phyloP scores from a whole-genome alignment of 2,888 invertebrate genomes.

The Brachyptera putata region DNA sequence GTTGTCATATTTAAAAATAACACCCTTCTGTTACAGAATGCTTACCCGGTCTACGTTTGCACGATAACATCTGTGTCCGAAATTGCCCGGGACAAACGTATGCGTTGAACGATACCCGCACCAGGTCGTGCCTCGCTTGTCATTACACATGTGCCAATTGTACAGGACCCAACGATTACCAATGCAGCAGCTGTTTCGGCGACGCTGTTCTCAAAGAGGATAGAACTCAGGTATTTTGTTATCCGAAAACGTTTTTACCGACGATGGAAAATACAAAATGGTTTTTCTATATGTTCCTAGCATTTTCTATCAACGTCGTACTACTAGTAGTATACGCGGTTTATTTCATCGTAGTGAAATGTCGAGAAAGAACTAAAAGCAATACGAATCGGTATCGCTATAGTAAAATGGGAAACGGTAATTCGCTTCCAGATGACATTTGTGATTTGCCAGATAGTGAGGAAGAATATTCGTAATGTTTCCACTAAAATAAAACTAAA shows the following conservation, averaged over 20 bases:
- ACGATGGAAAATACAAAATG: constrained; percentile 48
- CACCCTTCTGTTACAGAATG: constrained; percentile 68
- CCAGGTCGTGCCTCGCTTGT: constrained; percentile 55
- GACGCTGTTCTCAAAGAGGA: constrained; percentile 51
- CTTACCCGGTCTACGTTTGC: constrained; percentile 55
- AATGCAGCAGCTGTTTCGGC: constrained; percentile 63
- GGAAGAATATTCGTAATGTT: background rate
- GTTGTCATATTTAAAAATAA: no score
- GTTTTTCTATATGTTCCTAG: constrained; percentile 49
- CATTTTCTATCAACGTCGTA: constrained; percentile 45
- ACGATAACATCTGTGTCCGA: constrained; percentile 56
- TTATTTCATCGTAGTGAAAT: constrained; percentile 30
- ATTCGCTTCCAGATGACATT: background rate
- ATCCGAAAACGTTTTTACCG: constrained; percentile 48
- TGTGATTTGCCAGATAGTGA: background rate
- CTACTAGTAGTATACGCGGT: constrained; percentile 38
- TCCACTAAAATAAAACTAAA: no score
- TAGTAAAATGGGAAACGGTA: constrained; percentile 13
- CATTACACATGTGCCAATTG: constrained; percentile 73
- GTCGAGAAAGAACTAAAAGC: background rate
- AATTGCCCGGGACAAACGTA: constrained; percentile 50
- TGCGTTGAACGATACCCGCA: constrained; percentile 23
- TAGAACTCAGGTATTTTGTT: constrained; percentile 47
- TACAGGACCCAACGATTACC: constrained; percentile 61
- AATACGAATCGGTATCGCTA: constrained; percentile 1